Conservation (phyloP, 2,888 invertebrate species). For the Tenthredo livida region DNA sequence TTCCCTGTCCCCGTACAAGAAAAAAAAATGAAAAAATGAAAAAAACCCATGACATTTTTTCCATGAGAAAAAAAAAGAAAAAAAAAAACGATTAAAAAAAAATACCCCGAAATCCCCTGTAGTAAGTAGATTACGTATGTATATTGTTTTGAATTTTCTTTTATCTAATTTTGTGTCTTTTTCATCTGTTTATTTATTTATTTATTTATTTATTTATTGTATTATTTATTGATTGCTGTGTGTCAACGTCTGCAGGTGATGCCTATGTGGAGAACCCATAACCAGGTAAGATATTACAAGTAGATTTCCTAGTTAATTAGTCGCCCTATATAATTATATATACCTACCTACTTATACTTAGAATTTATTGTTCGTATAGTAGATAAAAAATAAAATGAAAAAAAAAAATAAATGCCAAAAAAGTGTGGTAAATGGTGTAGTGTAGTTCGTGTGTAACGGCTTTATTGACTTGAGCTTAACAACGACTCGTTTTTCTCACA, state of each 20-base stretch:
- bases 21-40: conserved; percentile 55
- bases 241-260: conserved; percentile 45
- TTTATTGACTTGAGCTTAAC: conserved; percentile 43
- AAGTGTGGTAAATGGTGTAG: conserved; percentile 48
- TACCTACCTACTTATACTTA: conserved; percentile 3
- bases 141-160: not conserved
- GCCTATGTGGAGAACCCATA: conserved; percentile 29
- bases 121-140: not conserved
- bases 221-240: conserved; percentile 29
- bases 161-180: conserved; percentile 5
- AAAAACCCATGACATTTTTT: not conserved
- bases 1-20: conserved; percentile 56
- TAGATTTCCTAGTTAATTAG: conserved; percentile 45
- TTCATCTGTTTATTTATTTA: not conserved
- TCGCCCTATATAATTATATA: conserved; percentile 1
- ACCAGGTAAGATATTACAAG: conserved; percentile 49
- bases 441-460: conserved; percentile 48
- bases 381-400: not conserved
- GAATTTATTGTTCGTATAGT: conserved; percentile 41
- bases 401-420: not conserved
- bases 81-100: conserved; percentile 10
- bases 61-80: conserved; percentile 14
- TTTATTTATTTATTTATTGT: not conserved
- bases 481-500: conserved; percentile 40
- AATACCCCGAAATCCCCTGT: not conserved